Evolutionary conservation across 2,113 vertebrate genomes (phyloP).

Genomic region (Atherinomorus stipes): DNA sequence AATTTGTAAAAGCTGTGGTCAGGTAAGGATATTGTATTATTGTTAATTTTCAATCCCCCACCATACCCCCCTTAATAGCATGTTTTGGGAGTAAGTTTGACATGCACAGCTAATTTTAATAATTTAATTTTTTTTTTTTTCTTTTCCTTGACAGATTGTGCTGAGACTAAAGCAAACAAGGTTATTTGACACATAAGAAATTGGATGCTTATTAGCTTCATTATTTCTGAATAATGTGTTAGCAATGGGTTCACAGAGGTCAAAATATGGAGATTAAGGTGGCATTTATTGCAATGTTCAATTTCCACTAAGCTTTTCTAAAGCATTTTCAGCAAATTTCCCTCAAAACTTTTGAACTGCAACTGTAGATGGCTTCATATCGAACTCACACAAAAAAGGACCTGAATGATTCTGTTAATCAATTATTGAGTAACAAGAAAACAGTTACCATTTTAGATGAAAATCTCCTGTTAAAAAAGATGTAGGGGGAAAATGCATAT

Average conservation of each 20-base stretch:
- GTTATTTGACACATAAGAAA: slow-evolving; percentile 8
- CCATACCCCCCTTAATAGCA: neutral
- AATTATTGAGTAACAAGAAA: slow-evolving; percentile 11
- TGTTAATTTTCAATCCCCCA: slow-evolving; percentile 6
- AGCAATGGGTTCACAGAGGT: neutral
- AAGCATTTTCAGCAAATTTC: slow-evolving; percentile 15
- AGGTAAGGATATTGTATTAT: slow-evolving; percentile 11
- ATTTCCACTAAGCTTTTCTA: neutral
- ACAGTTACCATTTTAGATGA: slow-evolving; percentile 1
- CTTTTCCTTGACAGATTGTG: neutral
- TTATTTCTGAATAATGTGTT: slow-evolving; percentile 3
- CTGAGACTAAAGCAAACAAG: slow-evolving; percentile 1
- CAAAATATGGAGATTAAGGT: slow-evolving; percentile 14
- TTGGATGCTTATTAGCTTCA: slow-evolving; percentile 4
- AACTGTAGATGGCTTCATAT: neutral
- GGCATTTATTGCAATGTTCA: neutral
- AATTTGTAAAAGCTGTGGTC: slow-evolving; percentile 46
- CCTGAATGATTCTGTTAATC: slow-evolving; percentile 7
- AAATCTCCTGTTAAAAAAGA: slow-evolving; percentile 17
- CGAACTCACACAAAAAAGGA: neutral
- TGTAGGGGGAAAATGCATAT: slow-evolving; percentile 8
- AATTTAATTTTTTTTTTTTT: neutral
- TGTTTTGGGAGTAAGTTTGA: slow-evolving; percentile 4
- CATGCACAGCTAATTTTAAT: too few species aligned
- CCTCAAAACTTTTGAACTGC: too few species aligned